Evolutionary conservation across 2,888 invertebrate genomes (phyloP), one percentile per base, ranked within the genome.

Genomic region (Leptopterna dolabrata): DNA sequence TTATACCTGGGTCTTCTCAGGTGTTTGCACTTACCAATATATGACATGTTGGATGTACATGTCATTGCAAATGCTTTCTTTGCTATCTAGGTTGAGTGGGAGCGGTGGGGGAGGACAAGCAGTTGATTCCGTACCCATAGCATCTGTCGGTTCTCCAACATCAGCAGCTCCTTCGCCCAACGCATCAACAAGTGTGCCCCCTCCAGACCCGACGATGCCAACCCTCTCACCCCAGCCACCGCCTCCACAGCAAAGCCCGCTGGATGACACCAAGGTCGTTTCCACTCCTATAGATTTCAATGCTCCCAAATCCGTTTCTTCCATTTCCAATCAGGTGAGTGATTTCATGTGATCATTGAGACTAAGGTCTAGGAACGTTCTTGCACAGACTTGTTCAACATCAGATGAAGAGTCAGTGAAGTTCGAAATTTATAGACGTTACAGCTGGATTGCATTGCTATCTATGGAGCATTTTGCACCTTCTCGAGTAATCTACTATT

Each of bases 211-310:
- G 85, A 93, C 94, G 76, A 95, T 95, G 95, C 95, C 95, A 4
- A 95, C 95, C 11, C 92, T 95, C 87, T 96, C 96, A 88, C 96
- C 96, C 51, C 95, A 95, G 90, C 93, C 93, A 76, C 93, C 93
- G 82, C 92, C 93, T 89, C 86, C 89, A 9, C 88, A 87, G 41
- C 87, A 83, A 13, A 88, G 88, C 81, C 88, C 90, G 63, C 86
- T 90, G 7, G 88, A 89, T n/a, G 90, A 90, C 82, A 90, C 90
- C 87, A 91, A 91, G 90, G 91, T 91, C 87, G 89, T 90, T 14
- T 88, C 90, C n/a, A 92, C 92, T 87, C 91, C 91, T 30, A 91
- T 90, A 41, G 92, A 92, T 89, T 91, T 91, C 89, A 91, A 91
- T 88, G 91, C 91, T 82, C 92, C 92, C 27, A 92, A 92, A 90